phyloP scores from a whole-genome alignment of 2,888 invertebrate species.

The Conomelus anceps region DNA sequence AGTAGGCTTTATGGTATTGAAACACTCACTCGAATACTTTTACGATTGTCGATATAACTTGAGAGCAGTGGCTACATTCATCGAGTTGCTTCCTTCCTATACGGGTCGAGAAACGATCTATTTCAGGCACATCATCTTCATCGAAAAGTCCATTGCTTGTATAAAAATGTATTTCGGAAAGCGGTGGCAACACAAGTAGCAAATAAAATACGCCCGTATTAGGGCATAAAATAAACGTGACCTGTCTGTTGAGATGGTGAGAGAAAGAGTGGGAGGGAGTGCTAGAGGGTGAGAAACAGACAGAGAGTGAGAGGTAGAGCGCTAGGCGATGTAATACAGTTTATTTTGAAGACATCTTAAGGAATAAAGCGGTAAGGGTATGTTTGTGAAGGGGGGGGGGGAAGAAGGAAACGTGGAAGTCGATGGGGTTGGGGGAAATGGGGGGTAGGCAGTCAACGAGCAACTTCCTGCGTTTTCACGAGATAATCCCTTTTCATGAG shows the following conservation, averaged over 20 bases:
- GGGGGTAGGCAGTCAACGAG: neutral
- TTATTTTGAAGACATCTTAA: neutral
- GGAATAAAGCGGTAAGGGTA: neutral
- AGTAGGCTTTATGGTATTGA: too few relatives aligned
- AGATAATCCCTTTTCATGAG: constrained; percentile 13
- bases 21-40: neutral
- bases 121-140: neutral
- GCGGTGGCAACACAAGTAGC: too few relatives aligned
- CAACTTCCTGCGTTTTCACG: neutral
- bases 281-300: neutral
- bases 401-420: neutral
- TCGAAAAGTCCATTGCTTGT: neutral
- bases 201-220: neutral
- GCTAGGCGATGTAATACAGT: neutral
- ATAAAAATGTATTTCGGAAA: neutral
- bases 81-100: neutral
- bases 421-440: neutral
- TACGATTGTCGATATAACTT: neutral
- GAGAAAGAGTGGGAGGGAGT: neutral
- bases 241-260: neutral
- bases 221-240: neutral
- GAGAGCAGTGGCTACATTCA: neutral
- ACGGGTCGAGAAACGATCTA: neutral
- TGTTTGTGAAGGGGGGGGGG: neutral
- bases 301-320: neutral